phyloP scores from a whole-genome alignment of 1,140 invertebrate genomes.

The Heliothis virescens region DNA sequence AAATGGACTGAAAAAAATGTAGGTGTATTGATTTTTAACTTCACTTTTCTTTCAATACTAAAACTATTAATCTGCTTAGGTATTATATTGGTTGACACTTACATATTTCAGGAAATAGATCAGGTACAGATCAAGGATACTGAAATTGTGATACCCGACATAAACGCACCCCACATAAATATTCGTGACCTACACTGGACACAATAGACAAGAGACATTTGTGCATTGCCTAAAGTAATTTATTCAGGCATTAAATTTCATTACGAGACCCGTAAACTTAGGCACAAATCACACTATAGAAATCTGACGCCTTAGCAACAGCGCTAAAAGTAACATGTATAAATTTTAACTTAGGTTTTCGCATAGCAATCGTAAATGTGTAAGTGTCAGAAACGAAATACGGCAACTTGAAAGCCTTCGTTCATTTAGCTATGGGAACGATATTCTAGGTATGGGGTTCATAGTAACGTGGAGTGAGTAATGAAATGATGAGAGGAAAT shows the following conservation, averaged over 20 bases:
- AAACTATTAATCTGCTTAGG: no score
- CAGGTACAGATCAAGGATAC: neutral
- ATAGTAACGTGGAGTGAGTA: neutral
- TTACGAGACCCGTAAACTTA: conserved; percentile 31
- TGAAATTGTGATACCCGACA: neutral
- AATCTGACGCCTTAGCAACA: conserved; percentile 32
- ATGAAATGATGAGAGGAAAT: neutral
- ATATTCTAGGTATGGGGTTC: neutral
- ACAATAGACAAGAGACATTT: conserved; percentile 16
- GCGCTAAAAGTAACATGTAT: conserved; percentile 20
- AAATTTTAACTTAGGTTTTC: conserved; percentile 13
- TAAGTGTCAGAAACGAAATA: conserved; percentile 34
- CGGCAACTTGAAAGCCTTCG: neutral
- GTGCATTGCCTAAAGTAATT: conserved; percentile 14
- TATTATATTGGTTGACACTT: no score
- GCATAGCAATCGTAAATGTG: conserved; percentile 24
- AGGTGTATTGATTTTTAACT: no score
- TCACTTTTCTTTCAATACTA: no score
- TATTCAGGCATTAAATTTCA: conserved; percentile 21
- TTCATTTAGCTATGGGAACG: neutral
- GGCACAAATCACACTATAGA: conserved; percentile 35
- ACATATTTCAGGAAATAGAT: neutral
- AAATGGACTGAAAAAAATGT: no score
- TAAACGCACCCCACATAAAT: conserved; percentile 16
- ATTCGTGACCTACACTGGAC: neutral